These are phyloP conservation scores for Tautogolabrus adspersus DNA, from an alignment of 2,113 vertebrate species.

Conservation along the genomic window DNA sequence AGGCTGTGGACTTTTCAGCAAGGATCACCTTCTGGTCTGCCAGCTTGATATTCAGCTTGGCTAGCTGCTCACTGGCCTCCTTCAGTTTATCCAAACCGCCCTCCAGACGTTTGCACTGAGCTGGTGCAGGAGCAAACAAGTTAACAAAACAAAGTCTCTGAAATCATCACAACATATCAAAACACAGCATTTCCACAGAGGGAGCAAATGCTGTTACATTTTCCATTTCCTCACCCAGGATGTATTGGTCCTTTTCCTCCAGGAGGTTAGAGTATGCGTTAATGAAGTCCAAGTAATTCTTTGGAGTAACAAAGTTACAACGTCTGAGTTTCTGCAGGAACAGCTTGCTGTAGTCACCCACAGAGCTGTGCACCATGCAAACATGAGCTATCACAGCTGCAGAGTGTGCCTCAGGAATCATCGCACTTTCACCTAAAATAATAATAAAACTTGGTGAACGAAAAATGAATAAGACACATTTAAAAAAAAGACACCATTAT, in stretches of 20 bases:
- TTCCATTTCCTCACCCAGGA: constrained; percentile 84
- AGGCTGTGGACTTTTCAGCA: constrained; percentile 91
- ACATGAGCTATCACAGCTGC: constrained; percentile 86
- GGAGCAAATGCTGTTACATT: too few species aligned
- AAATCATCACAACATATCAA: not conserved
- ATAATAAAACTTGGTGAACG: not conserved
- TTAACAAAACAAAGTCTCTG: not conserved
- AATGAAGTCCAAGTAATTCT: constrained; percentile 96
- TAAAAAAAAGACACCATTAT: not conserved
- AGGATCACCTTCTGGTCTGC: constrained; percentile 93
- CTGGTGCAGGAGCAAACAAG: constrained; percentile 71
- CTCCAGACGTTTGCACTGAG: constrained; percentile 91
- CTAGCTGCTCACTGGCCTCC: constrained; percentile 92
- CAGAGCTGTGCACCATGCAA: constrained; percentile 91
- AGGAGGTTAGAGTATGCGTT: constrained; percentile 88
- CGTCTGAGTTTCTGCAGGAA: constrained; percentile 93
- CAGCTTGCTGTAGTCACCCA: constrained; percentile 87
- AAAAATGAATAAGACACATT: too few species aligned
- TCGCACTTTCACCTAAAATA: constrained; percentile 82
- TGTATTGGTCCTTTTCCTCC: constrained; percentile 90
- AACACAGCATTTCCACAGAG: not conserved
- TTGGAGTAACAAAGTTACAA: constrained; percentile 93
- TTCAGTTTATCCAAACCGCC: constrained; percentile 94
- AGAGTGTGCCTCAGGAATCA: constrained; percentile 83
- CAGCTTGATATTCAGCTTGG: constrained; percentile 91